A percentile compares a stretch with the other conserved stretches of the same genome.
phyloP scores from a whole-genome alignment of 2,797 vertebrate species.

The Hozukius guyotensis region DNA sequence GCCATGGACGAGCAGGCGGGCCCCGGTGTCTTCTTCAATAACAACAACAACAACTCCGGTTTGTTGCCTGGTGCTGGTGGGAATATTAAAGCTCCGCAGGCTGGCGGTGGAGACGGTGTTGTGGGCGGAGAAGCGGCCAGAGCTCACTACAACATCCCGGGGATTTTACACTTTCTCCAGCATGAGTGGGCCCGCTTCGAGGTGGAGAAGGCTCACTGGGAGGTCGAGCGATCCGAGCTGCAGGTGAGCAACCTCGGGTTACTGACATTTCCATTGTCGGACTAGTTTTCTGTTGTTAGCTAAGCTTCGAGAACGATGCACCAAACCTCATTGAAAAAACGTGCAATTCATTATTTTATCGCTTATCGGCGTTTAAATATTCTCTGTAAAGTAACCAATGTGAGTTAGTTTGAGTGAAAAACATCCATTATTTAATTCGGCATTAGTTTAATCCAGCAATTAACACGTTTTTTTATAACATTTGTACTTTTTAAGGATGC shows the following conservation, averaged over 20 bases:
- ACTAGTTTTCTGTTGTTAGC: conserved; percentile 7
- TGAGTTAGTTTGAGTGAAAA: fast-evolving
- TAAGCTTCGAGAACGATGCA: background rate
- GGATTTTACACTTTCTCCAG: conserved; percentile 95
- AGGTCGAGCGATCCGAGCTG: conserved; percentile 92
- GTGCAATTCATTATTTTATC: fast-evolving
- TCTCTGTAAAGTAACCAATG: fast-evolving
- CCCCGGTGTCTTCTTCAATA: conserved; percentile 93
- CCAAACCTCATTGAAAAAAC: background rate
- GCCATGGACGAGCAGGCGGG: conserved; percentile 97
- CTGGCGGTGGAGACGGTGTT: conserved; percentile 20
- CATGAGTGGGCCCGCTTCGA: conserved; percentile 97
- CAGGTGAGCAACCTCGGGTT: conserved; percentile 82
- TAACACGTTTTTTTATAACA: fast-evolving
- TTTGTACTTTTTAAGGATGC: background rate
- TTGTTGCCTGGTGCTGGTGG: conserved; percentile 74
- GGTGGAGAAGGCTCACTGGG: conserved; percentile 93
- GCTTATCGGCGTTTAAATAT: fast-evolving
- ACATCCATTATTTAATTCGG: background rate
- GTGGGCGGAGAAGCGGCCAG: conserved; percentile 82
- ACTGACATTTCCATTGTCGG: background rate
- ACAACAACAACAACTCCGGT: conserved; percentile 85
- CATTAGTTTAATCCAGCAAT: fast-evolving
- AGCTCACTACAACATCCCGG: conserved; percentile 94
- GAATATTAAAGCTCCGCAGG: conserved; percentile 71